These are phyloP conservation scores for Dorcus parallelipipedus DNA, from an alignment of 2,888 invertebrate species.

Conservation along the genomic window DNA sequence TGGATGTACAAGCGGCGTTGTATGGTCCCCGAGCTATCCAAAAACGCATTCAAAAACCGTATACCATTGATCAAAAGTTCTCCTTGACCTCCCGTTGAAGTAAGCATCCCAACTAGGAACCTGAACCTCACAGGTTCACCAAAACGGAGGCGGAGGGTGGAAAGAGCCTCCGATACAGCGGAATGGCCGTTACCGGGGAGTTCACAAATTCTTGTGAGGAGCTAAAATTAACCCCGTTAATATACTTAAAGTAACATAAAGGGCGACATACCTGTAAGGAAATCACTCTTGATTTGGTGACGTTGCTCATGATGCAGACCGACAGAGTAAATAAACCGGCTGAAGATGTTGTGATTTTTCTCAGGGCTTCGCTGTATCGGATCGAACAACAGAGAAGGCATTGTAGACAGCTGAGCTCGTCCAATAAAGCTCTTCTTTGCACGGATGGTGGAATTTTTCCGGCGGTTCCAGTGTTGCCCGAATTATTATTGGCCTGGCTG, in stretches of 20 bases:
- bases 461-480: slow-evolving; percentile 40
- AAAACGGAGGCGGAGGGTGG: slow-evolving; percentile 80
- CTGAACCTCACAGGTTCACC: slow-evolving; percentile 92
- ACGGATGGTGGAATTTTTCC: slow-evolving; percentile 63
- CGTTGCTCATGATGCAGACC: slow-evolving; percentile 84
- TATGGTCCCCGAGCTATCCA: slow-evolving; percentile 70
- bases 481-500: slow-evolving; percentile 62
- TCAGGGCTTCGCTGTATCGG: slow-evolving; percentile 74
- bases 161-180: slow-evolving; percentile 86
- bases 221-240: slow-evolving; percentile 51
- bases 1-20: slow-evolving; percentile 81
- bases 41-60: slow-evolving; percentile 78
- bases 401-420: slow-evolving; percentile 86
- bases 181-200: slow-evolving; percentile 72
- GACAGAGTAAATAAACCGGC: slow-evolving; percentile 82
- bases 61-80: slow-evolving; percentile 78
- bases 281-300: slow-evolving; percentile 78
- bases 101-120: slow-evolving; percentile 84
- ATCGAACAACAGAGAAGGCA: slow-evolving; percentile 79
- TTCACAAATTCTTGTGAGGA: slow-evolving; percentile 81
- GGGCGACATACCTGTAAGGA: slow-evolving; percentile 70
- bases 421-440: slow-evolving; percentile 71
- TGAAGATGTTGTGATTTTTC: slow-evolving; percentile 72
- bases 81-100: slow-evolving; percentile 66
- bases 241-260: neutral